Conservation (phyloP, 37 sponge, comb jelly and placozoan genomes). For the Cladorhizidae sp. region DNA sequence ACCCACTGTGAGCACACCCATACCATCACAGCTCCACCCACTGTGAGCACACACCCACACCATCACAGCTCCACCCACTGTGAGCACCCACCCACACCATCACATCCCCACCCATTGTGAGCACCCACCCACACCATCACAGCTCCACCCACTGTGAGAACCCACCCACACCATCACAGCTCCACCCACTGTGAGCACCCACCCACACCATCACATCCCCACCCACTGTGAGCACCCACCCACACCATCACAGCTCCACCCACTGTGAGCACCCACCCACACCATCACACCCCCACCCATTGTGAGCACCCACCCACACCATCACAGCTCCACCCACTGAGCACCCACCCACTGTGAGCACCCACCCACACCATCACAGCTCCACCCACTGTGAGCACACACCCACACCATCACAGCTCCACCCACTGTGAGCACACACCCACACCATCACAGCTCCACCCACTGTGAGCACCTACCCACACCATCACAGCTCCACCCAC, state of each 20-base stretch:
- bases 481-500: background rate
- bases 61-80: no score
- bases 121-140: constrained; percentile 37
- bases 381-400: no score
- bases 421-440: background rate
- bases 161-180: background rate
- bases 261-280: background rate
- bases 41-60: no score
- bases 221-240: no score
- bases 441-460: constrained; percentile 62
- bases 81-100: no score
- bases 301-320: constrained; percentile 18
- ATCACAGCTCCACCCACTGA: background rate
- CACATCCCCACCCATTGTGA: background rate
- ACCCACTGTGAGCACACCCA: constrained; percentile 27
- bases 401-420: background rate
- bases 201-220: no score
- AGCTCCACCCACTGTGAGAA: constrained; percentile 47
- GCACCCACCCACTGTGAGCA: no score
- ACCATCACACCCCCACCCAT: constrained; percentile 62
- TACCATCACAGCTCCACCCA: background rate
- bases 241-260: background rate
- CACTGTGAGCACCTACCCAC: constrained; percentile 18
- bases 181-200: no score
- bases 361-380: no score